A percentile compares a stretch with the other conserved stretches of the same genome.
Conservation (phyloP, 2,113 vertebrate genomes). For the Budorcas taxicolor region DNA sequence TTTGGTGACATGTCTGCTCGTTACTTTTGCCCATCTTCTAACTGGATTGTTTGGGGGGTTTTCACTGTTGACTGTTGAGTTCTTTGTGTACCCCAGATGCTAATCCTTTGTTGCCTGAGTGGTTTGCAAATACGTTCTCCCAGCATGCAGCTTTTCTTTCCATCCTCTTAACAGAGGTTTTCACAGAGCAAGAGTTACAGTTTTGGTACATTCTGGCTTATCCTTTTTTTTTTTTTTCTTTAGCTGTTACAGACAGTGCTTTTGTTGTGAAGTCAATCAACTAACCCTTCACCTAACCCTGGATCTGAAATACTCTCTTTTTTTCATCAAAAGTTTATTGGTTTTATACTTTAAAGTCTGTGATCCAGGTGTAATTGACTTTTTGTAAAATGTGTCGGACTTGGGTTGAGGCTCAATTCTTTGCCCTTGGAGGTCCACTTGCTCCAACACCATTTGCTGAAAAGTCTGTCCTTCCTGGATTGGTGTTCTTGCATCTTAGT, state of each 20-base stretch:
- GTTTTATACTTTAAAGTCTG: not conserved
- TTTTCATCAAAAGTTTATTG: not conserved
- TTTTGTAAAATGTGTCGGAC: not conserved
- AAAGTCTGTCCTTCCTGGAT: not conserved
- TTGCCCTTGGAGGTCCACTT: rapidly evolving
- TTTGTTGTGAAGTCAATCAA: not conserved
- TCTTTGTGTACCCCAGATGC: not conserved
- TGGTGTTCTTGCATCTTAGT: not conserved
- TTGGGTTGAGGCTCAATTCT: not conserved
- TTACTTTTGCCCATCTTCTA: not conserved
- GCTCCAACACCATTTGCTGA: not conserved
- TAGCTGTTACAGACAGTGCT: not conserved
- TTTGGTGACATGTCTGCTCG: not conserved
- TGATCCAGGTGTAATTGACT: not conserved
- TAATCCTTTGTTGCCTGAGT: not conserved
- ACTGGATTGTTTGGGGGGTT: not conserved
- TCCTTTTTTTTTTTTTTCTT: not conserved
- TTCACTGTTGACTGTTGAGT: not conserved
- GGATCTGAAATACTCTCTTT: not conserved
- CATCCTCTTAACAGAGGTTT: not conserved
- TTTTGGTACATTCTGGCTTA: not conserved
- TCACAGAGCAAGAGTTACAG: not conserved
- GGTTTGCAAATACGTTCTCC: not conserved
- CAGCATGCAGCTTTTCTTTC: not conserved
- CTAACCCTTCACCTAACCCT: not conserved